phyloP scores from a whole-genome alignment of 2,797 vertebrate genomes.

The Petrocephalus sullivani region DNA sequence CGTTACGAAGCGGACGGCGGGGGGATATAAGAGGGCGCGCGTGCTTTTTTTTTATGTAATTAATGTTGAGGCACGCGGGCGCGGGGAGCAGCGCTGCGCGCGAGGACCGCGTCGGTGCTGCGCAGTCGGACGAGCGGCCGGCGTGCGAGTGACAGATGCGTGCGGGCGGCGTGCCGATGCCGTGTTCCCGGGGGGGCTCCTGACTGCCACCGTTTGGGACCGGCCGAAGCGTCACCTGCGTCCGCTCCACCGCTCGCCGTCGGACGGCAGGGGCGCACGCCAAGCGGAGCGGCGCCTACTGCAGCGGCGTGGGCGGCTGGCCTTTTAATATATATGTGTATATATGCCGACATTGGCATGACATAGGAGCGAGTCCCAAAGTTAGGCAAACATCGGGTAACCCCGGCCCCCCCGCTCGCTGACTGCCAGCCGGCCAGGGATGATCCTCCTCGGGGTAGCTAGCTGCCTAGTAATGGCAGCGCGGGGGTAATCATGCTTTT shows the following conservation, averaged over 20 bases:
- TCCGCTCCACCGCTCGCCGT: not conserved
- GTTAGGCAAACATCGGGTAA: slow-evolving; percentile 15
- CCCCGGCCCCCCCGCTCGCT: not conserved
- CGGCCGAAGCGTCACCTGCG: slow-evolving; percentile 30
- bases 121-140: not conserved
- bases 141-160: not conserved
- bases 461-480: slow-evolving; percentile 13
- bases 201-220: slow-evolving; percentile 21
- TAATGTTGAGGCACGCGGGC: not conserved
- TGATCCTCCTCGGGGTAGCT: slow-evolving; percentile 41
- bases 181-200: slow-evolving; percentile 51
- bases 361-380: slow-evolving; percentile 14
- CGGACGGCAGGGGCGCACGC: not conserved
- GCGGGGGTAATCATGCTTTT: slow-evolving; percentile 13
- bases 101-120: not conserved
- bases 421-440: slow-evolving; percentile 29
- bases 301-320: not conserved
- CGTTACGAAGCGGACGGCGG: not conserved
- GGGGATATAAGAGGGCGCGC: not conserved
- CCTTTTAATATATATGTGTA: not conserved
- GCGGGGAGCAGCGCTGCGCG: not conserved
- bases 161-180: slow-evolving; percentile 13
- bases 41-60: not conserved
- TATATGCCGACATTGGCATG: not conserved
- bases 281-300: slow-evolving; percentile 12